A percentile compares a stretch with the other conserved stretches of the same genome.
These are phyloP conservation scores for Pherbina coryleti DNA, from an alignment of 2,888 invertebrate species.

Conservation along the genomic window DNA sequence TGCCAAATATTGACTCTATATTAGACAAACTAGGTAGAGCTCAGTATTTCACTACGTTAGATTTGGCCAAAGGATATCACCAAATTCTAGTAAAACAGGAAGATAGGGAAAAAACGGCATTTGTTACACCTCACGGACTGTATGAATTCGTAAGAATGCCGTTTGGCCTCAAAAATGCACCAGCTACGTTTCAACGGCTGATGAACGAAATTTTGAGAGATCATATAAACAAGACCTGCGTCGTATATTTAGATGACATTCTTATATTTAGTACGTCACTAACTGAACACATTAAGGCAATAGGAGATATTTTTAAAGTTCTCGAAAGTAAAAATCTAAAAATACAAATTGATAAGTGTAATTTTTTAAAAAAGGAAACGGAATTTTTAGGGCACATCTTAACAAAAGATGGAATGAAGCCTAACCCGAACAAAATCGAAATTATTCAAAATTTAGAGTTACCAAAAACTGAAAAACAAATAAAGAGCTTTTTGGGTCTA, in stretches of 20 bases:
- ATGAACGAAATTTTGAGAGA: constrained; percentile 37
- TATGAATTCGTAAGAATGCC: constrained; percentile 48
- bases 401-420: neutral
- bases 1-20: no score
- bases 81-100: constrained; percentile 54
- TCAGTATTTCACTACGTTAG: constrained; percentile 43
- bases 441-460: neutral
- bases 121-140: constrained; percentile 45
- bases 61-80: constrained; percentile 57
- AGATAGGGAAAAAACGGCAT: constrained; percentile 49
- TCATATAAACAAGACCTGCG: constrained; percentile 29
- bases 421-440: neutral
- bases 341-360: constrained; percentile 32
- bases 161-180: constrained; percentile 40
- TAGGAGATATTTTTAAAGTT: constrained; percentile 30
- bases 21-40: no score
- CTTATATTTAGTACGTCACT: constrained; percentile 30
- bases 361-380: neutral
- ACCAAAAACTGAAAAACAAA: no score
- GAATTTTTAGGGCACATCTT: neutral
- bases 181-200: constrained; percentile 37
- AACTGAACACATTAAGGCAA: constrained; percentile 28
- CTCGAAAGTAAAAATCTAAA: constrained; percentile 20
- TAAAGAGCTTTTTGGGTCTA: no score
- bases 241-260: constrained; percentile 38